phyloP scores from a whole-genome alignment of 2,797 vertebrate genomes.

The Cuniculus paca region DNA sequence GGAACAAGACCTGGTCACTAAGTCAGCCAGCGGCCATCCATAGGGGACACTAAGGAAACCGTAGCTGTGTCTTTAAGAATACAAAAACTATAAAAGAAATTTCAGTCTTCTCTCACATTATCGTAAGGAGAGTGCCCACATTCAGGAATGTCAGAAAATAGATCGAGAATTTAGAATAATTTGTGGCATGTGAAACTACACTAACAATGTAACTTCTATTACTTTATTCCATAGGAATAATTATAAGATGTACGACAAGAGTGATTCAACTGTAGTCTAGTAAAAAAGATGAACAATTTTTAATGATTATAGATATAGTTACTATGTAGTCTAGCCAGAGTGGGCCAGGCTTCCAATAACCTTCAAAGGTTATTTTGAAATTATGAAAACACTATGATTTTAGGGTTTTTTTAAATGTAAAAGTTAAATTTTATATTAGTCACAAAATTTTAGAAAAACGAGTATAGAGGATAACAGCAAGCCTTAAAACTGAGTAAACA shows the following conservation, averaged over 20 bases:
- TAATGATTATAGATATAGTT: not conserved
- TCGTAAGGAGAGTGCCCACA: not conserved
- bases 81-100: not conserved
- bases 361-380: not conserved
- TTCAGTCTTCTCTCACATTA: not conserved
- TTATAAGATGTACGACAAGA: not conserved
- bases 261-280: not conserved
- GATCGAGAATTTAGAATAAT: not conserved
- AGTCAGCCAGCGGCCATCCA: not conserved
- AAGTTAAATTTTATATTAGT: slow-evolving; percentile 11
- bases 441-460: slow-evolving; percentile 31
- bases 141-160: not conserved
- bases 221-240: slow-evolving; percentile 52
- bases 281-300: not conserved
- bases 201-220: not conserved
- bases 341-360: not conserved
- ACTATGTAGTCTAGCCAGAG: not conserved
- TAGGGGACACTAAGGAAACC: not conserved
- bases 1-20: not conserved
- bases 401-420: slow-evolving; percentile 21
- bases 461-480: not conserved
- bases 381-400: slow-evolving; percentile 1
- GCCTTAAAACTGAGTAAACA: not conserved
- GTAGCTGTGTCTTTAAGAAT: not conserved
- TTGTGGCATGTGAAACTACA: not conserved